Conservation (phyloP, 2,113 vertebrate species). For the Plecturocebus donacophilus region DNA sequence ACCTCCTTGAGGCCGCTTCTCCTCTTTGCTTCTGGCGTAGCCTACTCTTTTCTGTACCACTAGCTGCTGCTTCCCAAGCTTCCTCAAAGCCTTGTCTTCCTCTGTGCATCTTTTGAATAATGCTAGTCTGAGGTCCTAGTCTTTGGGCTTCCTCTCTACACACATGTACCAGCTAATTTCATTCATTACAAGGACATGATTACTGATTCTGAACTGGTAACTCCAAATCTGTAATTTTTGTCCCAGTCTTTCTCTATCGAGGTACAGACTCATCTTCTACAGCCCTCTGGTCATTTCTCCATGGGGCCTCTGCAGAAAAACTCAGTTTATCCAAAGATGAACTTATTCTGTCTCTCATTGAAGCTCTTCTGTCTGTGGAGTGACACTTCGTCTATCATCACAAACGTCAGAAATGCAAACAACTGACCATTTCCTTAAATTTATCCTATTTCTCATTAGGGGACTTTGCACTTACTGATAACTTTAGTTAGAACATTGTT, state of each 20-base stretch:
- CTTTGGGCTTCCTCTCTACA: background rate
- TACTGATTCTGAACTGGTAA: background rate
- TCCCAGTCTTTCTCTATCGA: background rate
- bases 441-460: background rate
- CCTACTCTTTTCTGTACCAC: background rate
- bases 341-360: background rate
- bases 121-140: background rate
- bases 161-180: background rate
- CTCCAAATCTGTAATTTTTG: background rate
- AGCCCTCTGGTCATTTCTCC: background rate
- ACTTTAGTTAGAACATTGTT: background rate
- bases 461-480: background rate
- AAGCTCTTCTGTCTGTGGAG: background rate
- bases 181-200: background rate
- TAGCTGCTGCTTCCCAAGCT: background rate
- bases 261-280: background rate
- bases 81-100: background rate
- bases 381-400: background rate
- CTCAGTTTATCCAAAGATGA: background rate
- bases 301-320: background rate
- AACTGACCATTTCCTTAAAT: background rate
- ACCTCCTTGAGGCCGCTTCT: background rate
- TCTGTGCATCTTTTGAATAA: background rate
- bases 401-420: background rate
- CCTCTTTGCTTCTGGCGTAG: background rate